Percentiles rank a stretch among this genome's conserved stretches.
Conservation (phyloP, 1,140 invertebrate genomes). For the Nixonia krombeini region DNA sequence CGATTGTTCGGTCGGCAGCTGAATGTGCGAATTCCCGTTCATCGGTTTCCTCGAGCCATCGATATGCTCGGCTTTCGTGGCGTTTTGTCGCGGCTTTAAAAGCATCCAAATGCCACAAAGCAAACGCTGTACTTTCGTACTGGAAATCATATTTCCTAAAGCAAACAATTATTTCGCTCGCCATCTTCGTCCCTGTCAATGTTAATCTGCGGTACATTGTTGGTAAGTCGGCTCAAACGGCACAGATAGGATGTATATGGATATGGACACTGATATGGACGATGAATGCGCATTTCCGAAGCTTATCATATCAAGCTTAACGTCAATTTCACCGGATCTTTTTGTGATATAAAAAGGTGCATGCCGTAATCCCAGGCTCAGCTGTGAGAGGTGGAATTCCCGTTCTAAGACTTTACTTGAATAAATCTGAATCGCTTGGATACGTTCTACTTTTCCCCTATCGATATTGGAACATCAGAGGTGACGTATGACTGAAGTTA, state of each 20-base stretch:
- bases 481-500: slow-evolving; percentile 45
- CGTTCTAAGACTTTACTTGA: slow-evolving; percentile 49
- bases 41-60: not conserved
- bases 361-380: slow-evolving; percentile 46
- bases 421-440: slow-evolving; percentile 51
- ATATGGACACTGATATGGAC: not conserved
- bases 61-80: no score
- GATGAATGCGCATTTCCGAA: slow-evolving; percentile 28
- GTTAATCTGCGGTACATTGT: no score
- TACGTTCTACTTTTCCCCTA: slow-evolving; percentile 50
- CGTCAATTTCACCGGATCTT: slow-evolving; percentile 44
- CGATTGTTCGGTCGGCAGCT: slow-evolving; percentile 18
- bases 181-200: no score
- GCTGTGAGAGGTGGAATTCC: slow-evolving; percentile 45
- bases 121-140: no score
- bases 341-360: slow-evolving; percentile 44
- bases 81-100: no score
- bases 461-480: slow-evolving; percentile 49
- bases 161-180: no score
- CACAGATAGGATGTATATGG: no score
- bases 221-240: no score
- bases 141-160: no score
- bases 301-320: slow-evolving; percentile 46
- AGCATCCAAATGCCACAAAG: no score
- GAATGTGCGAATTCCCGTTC: slow-evolving; percentile 21